A percentile compares a stretch with the other conserved stretches of the same genome.
Conservation (phyloP, 2,113 vertebrate genomes). For the Hoplias malabaricus region DNA sequence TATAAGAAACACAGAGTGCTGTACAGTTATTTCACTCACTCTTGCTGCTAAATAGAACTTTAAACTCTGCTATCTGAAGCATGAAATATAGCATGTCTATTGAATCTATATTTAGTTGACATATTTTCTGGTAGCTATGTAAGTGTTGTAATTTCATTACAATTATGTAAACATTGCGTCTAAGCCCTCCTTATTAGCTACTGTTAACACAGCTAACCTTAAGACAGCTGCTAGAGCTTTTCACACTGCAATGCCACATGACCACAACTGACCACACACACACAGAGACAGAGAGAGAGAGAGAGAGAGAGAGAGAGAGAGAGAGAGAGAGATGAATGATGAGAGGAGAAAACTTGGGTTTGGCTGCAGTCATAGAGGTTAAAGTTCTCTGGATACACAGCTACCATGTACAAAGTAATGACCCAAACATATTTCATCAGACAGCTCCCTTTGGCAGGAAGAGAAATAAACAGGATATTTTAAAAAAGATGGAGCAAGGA, state of each 20-base stretch:
- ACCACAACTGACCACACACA: constrained; percentile 5
- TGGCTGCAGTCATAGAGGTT: constrained; percentile 8
- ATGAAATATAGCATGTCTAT: not conserved
- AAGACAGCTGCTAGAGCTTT: constrained; percentile 29
- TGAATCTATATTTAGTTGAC: not conserved
- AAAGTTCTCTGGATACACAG: not conserved
- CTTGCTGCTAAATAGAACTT: not conserved
- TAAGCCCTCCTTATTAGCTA: not conserved
- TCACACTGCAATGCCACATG: constrained; percentile 7
- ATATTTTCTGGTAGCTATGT: not conserved
- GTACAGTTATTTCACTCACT: no score
- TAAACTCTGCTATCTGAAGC: not conserved
- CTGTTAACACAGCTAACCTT: constrained; percentile 5
- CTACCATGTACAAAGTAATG: not conserved
- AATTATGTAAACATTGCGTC: not conserved
- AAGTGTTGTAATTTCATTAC: not conserved
- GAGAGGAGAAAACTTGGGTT: not conserved
- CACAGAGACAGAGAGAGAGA: not conserved
- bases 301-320: constrained; percentile 5
- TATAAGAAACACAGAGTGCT: no score
- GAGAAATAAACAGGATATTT: constrained; percentile 4
- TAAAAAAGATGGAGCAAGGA: not conserved
- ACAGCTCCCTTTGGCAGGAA: not conserved
- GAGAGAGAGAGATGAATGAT: no score
- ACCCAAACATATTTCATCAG: not conserved